Conservation (phyloP, 1,140 invertebrate species). For the Scaptomyza pallida region DNA sequence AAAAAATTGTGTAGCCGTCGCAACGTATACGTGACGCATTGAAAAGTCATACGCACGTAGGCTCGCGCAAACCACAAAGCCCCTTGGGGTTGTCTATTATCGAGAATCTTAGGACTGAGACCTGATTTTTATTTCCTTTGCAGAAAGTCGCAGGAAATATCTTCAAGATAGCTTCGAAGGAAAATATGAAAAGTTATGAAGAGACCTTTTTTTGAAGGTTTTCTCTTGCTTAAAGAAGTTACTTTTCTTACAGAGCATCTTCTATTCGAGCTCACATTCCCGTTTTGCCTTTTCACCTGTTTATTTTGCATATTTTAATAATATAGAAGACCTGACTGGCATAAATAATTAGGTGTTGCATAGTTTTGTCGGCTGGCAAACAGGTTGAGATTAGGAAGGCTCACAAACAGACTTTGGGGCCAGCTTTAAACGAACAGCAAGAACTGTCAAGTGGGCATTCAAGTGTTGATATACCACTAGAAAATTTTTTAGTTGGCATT, state of each 20-base stretch:
- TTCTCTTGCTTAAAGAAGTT: too few relatives aligned
- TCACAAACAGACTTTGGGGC: too few relatives aligned
- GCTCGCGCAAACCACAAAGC: neutral
- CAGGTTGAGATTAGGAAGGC: neutral
- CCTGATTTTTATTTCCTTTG: neutral
- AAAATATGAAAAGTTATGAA: too few relatives aligned
- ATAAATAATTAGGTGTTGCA: constrained; percentile 12
- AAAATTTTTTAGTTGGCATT: constrained; percentile 34
- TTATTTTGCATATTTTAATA: constrained; percentile 1
- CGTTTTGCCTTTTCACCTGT: neutral
- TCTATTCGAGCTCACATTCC: neutral
- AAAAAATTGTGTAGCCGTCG: neutral
- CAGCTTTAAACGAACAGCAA: neutral
- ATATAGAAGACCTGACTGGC: neutral
- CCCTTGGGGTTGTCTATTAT: neutral
- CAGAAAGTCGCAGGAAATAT: neutral
- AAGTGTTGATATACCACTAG: constrained; percentile 55
- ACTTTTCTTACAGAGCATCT: neutral
- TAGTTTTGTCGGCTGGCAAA: neutral
- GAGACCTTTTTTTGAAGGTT: too few relatives aligned
- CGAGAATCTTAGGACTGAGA: neutral
- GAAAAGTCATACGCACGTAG: constrained; percentile 11
- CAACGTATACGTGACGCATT: constrained; percentile 2
- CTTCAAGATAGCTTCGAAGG: too few relatives aligned
- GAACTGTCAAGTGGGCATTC: constrained; percentile 18